phyloP scores from a whole-genome alignment of 2,888 invertebrate genomes.

The Lordiphosa fenestrarum region DNA sequence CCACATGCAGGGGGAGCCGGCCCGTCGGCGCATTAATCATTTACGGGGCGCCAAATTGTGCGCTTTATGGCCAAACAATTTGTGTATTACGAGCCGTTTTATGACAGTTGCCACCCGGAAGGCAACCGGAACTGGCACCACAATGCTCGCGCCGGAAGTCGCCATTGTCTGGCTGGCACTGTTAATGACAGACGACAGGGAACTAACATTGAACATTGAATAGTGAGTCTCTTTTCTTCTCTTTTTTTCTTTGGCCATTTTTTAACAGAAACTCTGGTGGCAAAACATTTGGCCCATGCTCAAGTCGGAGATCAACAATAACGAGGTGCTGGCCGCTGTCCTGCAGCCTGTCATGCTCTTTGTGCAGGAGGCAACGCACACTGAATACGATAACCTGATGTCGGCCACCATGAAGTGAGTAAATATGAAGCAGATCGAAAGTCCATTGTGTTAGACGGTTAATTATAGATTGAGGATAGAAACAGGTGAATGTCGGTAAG shows the following conservation, averaged over 20 bases:
- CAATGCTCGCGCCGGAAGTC: conserved; percentile 18
- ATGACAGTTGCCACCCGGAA: conserved; percentile 34
- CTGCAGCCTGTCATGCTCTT: conserved; percentile 91
- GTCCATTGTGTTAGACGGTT: too few relatives aligned
- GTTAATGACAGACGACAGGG: conserved; percentile 35
- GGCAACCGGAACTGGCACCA: background rate
- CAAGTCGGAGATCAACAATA: conserved; percentile 90
- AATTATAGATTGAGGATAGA: background rate
- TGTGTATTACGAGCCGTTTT: conserved; percentile 60
- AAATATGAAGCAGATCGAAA: conserved; percentile 4
- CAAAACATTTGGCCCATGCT: conserved; percentile 96
- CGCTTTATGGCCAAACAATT: conserved; percentile 63
- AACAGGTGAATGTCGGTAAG: background rate
- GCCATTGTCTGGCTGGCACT: conserved; percentile 28
- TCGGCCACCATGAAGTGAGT: conserved; percentile 92
- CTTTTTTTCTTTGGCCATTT: conserved; percentile 56
- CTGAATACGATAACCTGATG: conserved; percentile 90
- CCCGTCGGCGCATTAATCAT: conserved; percentile 52
- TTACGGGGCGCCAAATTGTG: conserved; percentile 51
- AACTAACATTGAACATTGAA: conserved; percentile 7
- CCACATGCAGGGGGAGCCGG: background rate
- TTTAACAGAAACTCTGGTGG: conserved; percentile 96
- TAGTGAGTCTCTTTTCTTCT: conserved; percentile 13
- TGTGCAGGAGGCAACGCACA: conserved; percentile 88
- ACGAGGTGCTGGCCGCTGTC: conserved; percentile 92